phyloP scores from a whole-genome alignment of 1,140 invertebrate species.

The Zaprionus inermis region DNA sequence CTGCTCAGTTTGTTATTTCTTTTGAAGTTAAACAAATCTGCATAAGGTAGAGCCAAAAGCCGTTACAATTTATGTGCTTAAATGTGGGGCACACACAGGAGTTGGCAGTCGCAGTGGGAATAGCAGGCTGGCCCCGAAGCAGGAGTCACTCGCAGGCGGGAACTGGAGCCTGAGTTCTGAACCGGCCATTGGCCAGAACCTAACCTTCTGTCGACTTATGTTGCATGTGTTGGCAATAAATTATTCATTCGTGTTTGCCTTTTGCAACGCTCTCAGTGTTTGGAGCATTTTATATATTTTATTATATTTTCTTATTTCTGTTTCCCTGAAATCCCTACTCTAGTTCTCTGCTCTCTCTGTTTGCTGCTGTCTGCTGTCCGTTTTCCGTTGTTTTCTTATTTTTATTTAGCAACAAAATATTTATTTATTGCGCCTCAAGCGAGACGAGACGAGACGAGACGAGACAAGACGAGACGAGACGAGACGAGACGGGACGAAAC shows the following conservation, averaged over 20 bases:
- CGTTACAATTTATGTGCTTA: conserved; percentile 73
- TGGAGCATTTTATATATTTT: conserved; percentile 49
- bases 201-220: conserved; percentile 54
- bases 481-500: conserved; percentile 22
- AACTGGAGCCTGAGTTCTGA: neutral
- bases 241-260: conserved; percentile 61
- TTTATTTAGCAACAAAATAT: conserved; percentile 22
- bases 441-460: conserved; percentile 20
- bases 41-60: conserved; percentile 73
- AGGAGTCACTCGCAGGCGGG: conserved; percentile 1
- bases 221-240: conserved; percentile 58
- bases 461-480: conserved; percentile 14
- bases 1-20: conserved; percentile 70
- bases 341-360: neutral
- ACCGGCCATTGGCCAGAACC: conserved; percentile 34
- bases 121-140: neutral
- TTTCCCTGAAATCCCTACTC: neutral
- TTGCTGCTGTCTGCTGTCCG: neutral
- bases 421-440: conserved; percentile 33
- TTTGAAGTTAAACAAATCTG: conserved; percentile 80
- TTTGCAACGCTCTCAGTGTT: conserved; percentile 26
- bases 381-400: neutral
- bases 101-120: neutral
- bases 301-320: conserved; percentile 41
- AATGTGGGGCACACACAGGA: conserved; percentile 37